Conservation (phyloP, 2,888 invertebrate genomes). For the Drosophila imparisetae region DNA sequence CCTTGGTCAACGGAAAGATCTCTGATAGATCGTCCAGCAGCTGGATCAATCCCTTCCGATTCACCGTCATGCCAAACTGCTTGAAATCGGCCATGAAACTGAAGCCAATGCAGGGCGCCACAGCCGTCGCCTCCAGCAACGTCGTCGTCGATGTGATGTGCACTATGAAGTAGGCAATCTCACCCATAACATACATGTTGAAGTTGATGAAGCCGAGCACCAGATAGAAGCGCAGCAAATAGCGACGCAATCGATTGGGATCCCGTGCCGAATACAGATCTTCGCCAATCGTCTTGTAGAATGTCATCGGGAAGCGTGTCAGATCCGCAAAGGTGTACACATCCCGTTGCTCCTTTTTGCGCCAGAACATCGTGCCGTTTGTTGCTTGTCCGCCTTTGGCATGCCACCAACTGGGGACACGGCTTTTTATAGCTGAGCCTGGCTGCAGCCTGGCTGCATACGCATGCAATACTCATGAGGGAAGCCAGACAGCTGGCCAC, state of each 20-base stretch:
- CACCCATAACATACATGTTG: constrained; percentile 68
- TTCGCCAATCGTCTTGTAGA: constrained; percentile 78
- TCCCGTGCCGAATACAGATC: constrained; percentile 71
- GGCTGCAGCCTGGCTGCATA: not conserved
- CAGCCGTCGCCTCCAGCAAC: constrained; percentile 77
- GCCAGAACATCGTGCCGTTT: constrained; percentile 44
- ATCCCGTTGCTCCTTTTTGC: constrained; percentile 32
- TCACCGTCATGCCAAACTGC: constrained; percentile 66
- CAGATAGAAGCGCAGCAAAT: constrained; percentile 58
- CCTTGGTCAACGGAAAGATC: constrained; percentile 60
- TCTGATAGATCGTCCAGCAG: constrained; percentile 66
- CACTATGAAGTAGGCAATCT: constrained; percentile 71
- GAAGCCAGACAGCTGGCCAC: constrained; percentile 44
- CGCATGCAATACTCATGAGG: constrained; percentile 64
- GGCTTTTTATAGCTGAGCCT: constrained; percentile 39
- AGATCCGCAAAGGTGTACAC: constrained; percentile 65
- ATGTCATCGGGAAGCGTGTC: constrained; percentile 65
- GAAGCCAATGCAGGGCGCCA: constrained; percentile 77
- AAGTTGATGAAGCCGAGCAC: constrained; percentile 72
- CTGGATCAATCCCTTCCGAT: constrained; percentile 45
- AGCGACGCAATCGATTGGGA: constrained; percentile 49
- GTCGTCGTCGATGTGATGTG: constrained; percentile 71
- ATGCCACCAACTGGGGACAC: not conserved
- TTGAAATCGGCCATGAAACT: constrained; percentile 75
- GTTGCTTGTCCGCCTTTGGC: not conserved